Conservation (phyloP, 2,888 invertebrate genomes). For the Hedya salicella region DNA sequence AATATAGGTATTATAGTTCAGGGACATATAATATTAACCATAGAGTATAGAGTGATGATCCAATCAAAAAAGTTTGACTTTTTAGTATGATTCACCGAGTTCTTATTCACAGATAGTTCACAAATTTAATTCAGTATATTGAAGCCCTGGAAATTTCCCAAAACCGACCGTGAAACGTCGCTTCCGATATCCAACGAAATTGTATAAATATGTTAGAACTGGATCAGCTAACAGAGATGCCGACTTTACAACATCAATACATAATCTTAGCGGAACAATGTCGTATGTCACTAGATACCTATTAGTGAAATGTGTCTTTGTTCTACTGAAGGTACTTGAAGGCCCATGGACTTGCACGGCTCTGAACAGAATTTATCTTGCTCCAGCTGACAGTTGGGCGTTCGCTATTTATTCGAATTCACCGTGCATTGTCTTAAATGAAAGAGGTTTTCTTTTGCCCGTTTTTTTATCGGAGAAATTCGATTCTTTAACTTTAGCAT, state of each 20-base stretch:
- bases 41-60: no score
- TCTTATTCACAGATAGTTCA: no score
- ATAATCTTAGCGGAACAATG: neutral
- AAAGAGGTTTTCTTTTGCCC: conserved; percentile 16
- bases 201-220: conserved; percentile 2
- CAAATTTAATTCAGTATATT: neutral
- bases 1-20: no score
- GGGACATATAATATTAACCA: no score
- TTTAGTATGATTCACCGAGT: no score
- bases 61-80: no score
- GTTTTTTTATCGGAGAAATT: neutral
- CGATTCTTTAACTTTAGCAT: neutral
- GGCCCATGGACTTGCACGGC: neutral
- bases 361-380: conserved; percentile 29
- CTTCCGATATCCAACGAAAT: neutral
- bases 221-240: conserved; percentile 9
- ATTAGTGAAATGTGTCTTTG: neutral
- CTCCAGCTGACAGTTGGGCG: conserved; percentile 22
- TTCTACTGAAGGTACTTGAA: neutral
- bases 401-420: conserved; percentile 27
- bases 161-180: neutral
- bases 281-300: neutral
- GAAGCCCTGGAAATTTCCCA: neutral
- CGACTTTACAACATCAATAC: conserved; percentile 11
- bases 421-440: conserved; percentile 20